Percentiles rank a stretch among this genome's conserved stretches.
These are phyloP conservation scores for Tipula confusa DNA, from an alignment of 2,888 invertebrate genomes.

Conservation along the genomic window DNA sequence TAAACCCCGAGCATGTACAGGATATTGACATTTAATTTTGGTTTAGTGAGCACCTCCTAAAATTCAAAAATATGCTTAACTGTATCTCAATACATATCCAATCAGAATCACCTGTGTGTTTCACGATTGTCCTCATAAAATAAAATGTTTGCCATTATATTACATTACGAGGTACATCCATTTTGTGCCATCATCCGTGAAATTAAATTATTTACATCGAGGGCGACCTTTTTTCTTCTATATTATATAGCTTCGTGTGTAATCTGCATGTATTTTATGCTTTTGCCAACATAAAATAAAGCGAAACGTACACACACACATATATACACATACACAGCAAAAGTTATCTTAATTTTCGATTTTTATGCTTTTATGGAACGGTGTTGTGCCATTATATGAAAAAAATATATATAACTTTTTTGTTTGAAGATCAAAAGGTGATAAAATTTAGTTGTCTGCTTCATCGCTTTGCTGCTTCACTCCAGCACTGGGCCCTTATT, in stretches of 20 bases:
- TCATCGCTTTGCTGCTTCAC: not conserved
- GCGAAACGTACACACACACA: no score
- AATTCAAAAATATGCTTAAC: no score
- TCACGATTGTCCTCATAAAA: not conserved
- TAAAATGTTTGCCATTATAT: not conserved
- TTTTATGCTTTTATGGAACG: not conserved
- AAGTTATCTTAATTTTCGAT: slow-evolving; percentile 1
- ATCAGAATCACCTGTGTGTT: no score
- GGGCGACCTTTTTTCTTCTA: not conserved
- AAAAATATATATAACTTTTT: not conserved
- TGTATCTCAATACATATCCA: no score
- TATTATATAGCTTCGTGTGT: not conserved
- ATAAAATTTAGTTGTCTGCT: not conserved
- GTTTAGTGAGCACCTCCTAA: no score
- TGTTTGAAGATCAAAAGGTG: not conserved
- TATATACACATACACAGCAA: not conserved
- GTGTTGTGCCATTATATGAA: not conserved
- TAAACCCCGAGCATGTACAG: no score
- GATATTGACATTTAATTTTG: no score
- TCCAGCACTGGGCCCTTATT: not conserved
- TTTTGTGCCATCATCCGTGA: not conserved
- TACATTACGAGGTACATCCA: not conserved
- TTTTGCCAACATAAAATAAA: not conserved
- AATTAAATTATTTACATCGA: not conserved
- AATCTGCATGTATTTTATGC: not conserved